phyloP scores from a whole-genome alignment of 2,888 invertebrate genomes.

The Agrochola circellaris region DNA sequence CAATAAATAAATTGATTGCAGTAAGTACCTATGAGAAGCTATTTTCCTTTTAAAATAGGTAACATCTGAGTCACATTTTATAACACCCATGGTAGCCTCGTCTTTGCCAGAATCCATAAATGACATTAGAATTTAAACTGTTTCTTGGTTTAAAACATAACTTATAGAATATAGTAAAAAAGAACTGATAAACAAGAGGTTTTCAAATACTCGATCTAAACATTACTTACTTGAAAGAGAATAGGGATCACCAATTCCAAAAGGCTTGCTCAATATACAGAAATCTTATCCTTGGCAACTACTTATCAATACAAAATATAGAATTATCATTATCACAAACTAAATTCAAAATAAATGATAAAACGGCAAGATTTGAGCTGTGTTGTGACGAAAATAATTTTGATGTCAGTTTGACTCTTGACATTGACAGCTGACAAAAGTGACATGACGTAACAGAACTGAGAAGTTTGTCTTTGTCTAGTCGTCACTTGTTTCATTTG shows the following conservation, averaged over 20 bases:
- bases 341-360: conserved; percentile 37
- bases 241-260: background rate
- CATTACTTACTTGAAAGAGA: conserved; percentile 46
- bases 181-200: background rate
- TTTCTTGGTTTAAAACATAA: background rate
- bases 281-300: conserved; percentile 32
- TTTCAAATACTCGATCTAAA: conserved; percentile 1
- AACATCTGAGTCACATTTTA: background rate
- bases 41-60: conserved; percentile 10
- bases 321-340: conserved; percentile 49
- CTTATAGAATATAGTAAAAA: background rate
- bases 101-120: background rate
- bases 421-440: background rate
- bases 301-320: conserved; percentile 46
- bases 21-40: background rate
- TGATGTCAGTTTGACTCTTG: background rate
- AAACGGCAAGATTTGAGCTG: conserved; percentile 11
- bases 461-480: too few relatives aligned
- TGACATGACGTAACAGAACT: background rate
- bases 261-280: background rate
- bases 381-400: conserved; percentile 11
- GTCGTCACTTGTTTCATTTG: too few relatives aligned
- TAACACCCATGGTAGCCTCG: background rate
- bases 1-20: background rate
- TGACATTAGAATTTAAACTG: background rate